Evolutionary conservation across 2,113 vertebrate species (phyloP).

Genomic region (Cheirogaleus medius): DNA sequence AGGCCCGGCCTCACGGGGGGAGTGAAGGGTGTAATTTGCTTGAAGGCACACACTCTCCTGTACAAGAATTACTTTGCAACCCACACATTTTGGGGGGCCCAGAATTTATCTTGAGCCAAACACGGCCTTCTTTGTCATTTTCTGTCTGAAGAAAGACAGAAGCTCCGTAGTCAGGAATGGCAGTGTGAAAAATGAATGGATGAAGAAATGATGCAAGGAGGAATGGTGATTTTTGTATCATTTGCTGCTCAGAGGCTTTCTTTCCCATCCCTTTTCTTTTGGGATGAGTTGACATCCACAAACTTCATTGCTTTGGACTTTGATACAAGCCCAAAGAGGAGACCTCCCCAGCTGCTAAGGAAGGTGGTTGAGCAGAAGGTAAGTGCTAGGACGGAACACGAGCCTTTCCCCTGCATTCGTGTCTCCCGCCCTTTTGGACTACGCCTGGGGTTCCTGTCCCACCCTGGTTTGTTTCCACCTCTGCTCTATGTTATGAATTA

Average conservation of each 20-base stretch:
- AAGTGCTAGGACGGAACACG: background rate
- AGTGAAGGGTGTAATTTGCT: slow-evolving; percentile 55
- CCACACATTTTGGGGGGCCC: background rate
- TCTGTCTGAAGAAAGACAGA: slow-evolving; percentile 7
- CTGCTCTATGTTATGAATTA: background rate
- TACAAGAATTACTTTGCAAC: slow-evolving; percentile 24
- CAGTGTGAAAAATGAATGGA: background rate
- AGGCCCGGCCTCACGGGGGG: background rate
- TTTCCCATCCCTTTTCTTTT: background rate
- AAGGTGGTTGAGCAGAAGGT: background rate
- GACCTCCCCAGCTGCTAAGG: background rate
- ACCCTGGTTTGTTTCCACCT: background rate
- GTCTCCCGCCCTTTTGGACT: background rate
- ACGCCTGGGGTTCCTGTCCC: rapidly evolving
- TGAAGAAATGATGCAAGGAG: background rate
- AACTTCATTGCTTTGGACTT: background rate
- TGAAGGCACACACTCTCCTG: background rate
- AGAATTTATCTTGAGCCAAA: slow-evolving; percentile 22
- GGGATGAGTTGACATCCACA: background rate
- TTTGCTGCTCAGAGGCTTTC: background rate
- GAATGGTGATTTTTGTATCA: background rate
- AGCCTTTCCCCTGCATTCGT: background rate
- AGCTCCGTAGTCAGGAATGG: background rate
- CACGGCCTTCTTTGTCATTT: background rate
- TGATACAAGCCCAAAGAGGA: background rate